Evolutionary conservation across 2,797 vertebrate species (phyloP).

Genomic region (Coregonus suidteri): DNA sequence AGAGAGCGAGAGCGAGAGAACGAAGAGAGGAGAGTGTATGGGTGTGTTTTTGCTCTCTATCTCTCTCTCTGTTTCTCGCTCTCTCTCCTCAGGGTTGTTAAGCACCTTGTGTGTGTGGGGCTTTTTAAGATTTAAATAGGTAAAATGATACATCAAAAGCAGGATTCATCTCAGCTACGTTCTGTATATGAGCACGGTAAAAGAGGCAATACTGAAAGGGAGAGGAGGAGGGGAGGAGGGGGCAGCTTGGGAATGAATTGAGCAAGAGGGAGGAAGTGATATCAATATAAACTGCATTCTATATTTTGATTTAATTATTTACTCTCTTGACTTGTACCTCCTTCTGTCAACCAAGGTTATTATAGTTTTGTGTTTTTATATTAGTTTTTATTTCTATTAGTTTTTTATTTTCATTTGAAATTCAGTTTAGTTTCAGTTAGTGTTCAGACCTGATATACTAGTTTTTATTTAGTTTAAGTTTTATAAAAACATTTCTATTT

Average conservation of each 20-base stretch:
- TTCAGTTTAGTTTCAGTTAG: too few relatives aligned
- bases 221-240: neutral
- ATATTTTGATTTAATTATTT: neutral
- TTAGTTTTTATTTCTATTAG: too few relatives aligned
- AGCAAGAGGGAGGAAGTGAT: neutral
- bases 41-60: too few relatives aligned
- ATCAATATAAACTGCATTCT: neutral
- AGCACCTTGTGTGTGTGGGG: slow-evolving; percentile 1
- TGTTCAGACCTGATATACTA: too few relatives aligned
- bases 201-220: neutral
- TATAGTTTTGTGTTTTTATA: too few relatives aligned
- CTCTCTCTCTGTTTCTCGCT: too few relatives aligned
- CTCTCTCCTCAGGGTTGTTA: neutral
- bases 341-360: too few relatives aligned
- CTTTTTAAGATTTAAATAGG: slow-evolving; percentile 45
- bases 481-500: too few relatives aligned
- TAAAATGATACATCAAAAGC: slow-evolving; percentile 40
- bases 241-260: neutral
- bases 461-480: too few relatives aligned
- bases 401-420: too few relatives aligned
- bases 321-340: too few relatives aligned
- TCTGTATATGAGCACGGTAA: slow-evolving; percentile 20
- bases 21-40: neutral
- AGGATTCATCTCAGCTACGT: slow-evolving; percentile 11
- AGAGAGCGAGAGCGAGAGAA: neutral